Evolutionary conservation across 2,113 vertebrate species (phyloP).

Genomic region (Lophotis ruficrista): DNA sequence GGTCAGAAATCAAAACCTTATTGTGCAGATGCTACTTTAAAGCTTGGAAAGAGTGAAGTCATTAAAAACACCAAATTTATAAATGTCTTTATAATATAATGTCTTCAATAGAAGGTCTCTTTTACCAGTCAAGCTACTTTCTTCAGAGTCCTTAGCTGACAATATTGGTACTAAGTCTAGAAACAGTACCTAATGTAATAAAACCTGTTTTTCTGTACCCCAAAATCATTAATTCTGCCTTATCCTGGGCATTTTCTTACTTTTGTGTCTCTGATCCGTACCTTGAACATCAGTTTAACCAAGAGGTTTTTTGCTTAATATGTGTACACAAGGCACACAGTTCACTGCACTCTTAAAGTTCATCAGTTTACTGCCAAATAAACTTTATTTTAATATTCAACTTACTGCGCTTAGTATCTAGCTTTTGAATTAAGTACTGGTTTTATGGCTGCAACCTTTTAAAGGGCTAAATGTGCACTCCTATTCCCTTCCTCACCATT

Average conservation of each 20-base stretch:
- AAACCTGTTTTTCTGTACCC: background rate
- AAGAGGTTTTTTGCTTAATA: background rate
- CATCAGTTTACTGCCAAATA: slow-evolving; percentile 52
- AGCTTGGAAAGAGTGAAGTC: background rate
- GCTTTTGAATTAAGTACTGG: slow-evolving; percentile 17
- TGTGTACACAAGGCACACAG: background rate
- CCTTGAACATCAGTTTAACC: background rate
- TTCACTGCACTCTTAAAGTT: slow-evolving; percentile 7
- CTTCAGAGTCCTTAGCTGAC: background rate
- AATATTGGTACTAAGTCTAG: background rate
- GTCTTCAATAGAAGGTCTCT: background rate
- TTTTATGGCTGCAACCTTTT: slow-evolving; percentile 26
- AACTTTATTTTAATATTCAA: slow-evolving; percentile 26
- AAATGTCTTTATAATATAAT: background rate
- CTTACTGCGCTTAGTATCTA: background rate
- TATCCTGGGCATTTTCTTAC: background rate
- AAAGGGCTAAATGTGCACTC: slow-evolving; percentile 7
- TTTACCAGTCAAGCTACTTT: background rate
- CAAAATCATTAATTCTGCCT: background rate
- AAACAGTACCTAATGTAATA: background rate
- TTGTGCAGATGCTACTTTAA: background rate
- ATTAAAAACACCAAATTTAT: background rate
- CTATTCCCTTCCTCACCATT: background rate
- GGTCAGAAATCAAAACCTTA: background rate
- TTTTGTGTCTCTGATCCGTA: background rate